These are phyloP conservation scores for Pangasianodon hypophthalmus DNA, from an alignment of 2,113 vertebrate genomes.

Conservation along the genomic window DNA sequence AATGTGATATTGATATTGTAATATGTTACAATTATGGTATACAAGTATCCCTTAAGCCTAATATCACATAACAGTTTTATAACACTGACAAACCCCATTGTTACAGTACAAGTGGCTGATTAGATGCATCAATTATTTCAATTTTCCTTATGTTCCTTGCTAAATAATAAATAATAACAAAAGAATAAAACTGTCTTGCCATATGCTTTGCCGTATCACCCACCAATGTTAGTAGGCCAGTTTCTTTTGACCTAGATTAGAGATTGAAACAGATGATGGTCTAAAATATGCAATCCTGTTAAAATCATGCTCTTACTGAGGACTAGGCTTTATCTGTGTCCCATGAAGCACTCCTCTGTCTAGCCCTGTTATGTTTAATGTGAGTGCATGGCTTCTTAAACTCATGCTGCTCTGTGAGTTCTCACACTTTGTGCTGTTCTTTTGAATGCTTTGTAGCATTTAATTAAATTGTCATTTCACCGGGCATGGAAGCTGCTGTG, in stretches of 20 bases:
- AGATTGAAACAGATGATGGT: not conserved
- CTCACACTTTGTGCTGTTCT: conserved; percentile 9
- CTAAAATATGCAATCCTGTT: not conserved
- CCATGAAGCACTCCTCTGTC: not conserved
- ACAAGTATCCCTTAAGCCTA: not conserved
- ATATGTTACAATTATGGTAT: not conserved
- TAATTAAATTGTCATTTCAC: conserved; percentile 45
- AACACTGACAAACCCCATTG: not conserved
- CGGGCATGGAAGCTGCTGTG: not conserved
- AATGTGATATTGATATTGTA: not conserved
- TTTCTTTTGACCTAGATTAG: not conserved
- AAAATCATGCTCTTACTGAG: not conserved
- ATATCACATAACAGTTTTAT: not conserved
- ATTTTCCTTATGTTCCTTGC: not conserved
- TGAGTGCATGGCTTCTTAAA: not conserved
- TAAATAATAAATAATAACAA: not conserved
- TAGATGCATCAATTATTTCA: not conserved
- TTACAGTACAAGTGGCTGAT: not conserved
- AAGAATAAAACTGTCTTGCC: not conserved
- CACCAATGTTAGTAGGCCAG: not conserved
- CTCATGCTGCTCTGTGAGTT: not conserved
- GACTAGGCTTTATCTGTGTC: not conserved
- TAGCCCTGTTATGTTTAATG: not conserved
- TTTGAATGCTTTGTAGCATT: conserved; percentile 14
- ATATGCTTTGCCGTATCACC: not conserved